Evolutionary conservation across 2,797 vertebrate species (phyloP), one percentile per base, ranked within the genome.

Genomic region (Sebastes kiyomatsui): DNA sequence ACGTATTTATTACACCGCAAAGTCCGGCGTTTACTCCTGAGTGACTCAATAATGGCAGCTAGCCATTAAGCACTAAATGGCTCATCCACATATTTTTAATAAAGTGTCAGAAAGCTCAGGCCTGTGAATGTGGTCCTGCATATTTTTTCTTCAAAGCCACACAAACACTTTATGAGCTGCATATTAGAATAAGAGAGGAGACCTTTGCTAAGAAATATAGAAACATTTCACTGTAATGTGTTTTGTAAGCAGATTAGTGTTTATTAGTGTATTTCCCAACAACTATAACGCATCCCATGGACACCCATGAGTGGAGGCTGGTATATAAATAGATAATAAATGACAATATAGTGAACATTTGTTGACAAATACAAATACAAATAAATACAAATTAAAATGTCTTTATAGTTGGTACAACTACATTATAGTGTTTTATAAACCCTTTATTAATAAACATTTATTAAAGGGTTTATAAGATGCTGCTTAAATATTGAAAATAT

Each of bases 31-130:
- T 93, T 82, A 85, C 90, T 90, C 84, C 83, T 86, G 88, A 93
- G 88, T 96, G 97, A 97, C 97, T 98, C 96, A 94, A 96, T 98
- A 97, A 98, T 97, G 96, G 96, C 97, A 96, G 96, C 96, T 96
- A 96, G 97, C 97, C 96, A 97, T 98, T 98, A 99, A 97, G 97
- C 94, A 95, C 97, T 98, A 97, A 98, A 98, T 97, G 97, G 97
- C 96, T 98, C 97, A 96, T 98, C 96, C 97, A 97, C 96, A 97
- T 96, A 95, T 97, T 97, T 46, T 97, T 97, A 98, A 98, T 98
- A 97, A 97, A 98, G 96, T 96, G 96, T 97, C 80, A 77, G 85
- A 97, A 97, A 97, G 95, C 96, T 95, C 96, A 90, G 96, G 96
- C 96, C 95, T 93, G 96, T 92, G 96, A 96, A 96, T 96, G 14